These are phyloP conservation scores for Drosophila pegasa DNA, from an alignment of 2,888 invertebrate genomes.

Conservation along the genomic window DNA sequence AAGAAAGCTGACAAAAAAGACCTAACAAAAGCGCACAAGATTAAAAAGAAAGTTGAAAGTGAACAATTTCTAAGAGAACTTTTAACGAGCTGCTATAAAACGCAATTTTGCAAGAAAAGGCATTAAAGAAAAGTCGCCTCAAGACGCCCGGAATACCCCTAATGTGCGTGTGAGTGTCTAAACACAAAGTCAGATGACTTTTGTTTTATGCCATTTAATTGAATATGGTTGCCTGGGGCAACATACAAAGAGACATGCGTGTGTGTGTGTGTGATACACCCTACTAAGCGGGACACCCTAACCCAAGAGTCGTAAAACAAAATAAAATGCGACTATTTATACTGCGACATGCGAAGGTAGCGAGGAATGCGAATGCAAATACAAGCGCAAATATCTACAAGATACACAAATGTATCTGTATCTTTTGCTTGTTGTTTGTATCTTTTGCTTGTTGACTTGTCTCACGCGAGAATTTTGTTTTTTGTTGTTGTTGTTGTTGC, in stretches of 20 bases:
- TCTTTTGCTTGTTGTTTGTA: conserved; percentile 14
- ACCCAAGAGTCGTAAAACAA: conserved; percentile 36
- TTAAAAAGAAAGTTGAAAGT: neutral
- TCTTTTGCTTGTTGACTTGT: conserved; percentile 15
- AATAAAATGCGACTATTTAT: conserved; percentile 56
- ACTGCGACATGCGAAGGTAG: conserved; percentile 54
- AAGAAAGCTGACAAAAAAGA: neutral
- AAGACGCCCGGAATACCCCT: conserved; percentile 1
- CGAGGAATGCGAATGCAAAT: conserved; percentile 48
- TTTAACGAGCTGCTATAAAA: conserved; percentile 10
- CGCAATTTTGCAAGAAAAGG: neutral
- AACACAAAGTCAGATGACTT: conserved; percentile 48
- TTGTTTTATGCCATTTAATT: conserved; percentile 54
- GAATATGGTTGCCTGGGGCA: conserved; percentile 60
- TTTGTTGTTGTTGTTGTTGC: no score
- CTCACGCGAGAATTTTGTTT: conserved; percentile 13
- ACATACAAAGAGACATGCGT: conserved; percentile 31
- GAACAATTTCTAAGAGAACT: neutral
- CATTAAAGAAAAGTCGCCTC: neutral
- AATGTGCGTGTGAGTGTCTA: conserved; percentile 20
- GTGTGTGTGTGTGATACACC: neutral
- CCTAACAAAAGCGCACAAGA: neutral
- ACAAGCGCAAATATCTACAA: conserved; percentile 31
- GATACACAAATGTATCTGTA: conserved; percentile 37
- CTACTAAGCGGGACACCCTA: conserved; percentile 10